Conservation (phyloP, 2,113 vertebrate species). For the Marmota monax region DNA sequence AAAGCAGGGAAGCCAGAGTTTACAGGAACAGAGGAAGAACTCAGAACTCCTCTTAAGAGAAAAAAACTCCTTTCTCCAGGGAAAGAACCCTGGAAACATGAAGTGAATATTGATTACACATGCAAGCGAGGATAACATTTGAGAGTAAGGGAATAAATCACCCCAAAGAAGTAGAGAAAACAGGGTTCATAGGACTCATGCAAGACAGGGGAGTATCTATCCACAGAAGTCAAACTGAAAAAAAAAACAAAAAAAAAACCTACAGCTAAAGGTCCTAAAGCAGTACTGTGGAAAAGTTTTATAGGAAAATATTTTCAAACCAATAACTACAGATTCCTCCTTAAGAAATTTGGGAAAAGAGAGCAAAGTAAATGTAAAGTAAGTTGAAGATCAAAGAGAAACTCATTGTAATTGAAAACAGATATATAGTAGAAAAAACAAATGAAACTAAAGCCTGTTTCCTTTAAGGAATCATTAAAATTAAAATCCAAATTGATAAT, state of each 20-base stretch:
- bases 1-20: neutral
- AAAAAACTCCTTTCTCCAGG: neutral
- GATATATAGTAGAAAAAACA: neutral
- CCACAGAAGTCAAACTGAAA: neutral
- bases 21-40: neutral
- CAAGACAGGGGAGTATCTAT: neutral
- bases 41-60: no score
- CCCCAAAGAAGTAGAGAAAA: neutral
- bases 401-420: neutral
- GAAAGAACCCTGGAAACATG: neutral
- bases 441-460: neutral
- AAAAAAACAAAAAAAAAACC: neutral
- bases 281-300: neutral
- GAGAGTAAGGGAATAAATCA: neutral
- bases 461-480: slow-evolving; percentile 6
- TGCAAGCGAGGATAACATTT: neutral
- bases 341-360: neutral
- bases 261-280: neutral
- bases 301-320: neutral
- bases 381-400: neutral
- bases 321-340: neutral
- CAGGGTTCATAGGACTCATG: neutral
- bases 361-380: neutral
- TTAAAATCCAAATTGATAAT: neutral
- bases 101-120: neutral